Evolutionary conservation across 1,140 invertebrate genomes (phyloP), one percentile per base, ranked within the genome.

Genomic region (Pararge aegeria): DNA sequence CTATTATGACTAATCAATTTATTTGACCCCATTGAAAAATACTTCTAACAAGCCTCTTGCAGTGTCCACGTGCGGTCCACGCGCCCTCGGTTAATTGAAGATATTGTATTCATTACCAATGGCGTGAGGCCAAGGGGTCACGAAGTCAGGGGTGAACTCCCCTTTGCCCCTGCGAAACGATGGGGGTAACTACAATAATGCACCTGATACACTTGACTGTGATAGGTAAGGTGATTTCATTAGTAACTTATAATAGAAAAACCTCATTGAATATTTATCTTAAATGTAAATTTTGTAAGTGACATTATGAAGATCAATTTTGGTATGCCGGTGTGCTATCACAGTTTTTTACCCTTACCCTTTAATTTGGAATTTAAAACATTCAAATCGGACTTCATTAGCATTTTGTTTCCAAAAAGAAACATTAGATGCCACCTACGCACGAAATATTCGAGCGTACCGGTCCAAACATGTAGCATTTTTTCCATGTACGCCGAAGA

Each of bases 381-480:
- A 57, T 57, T 63, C 49, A 20, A 56, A 56, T 56, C 38, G 21
- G 13, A 46, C 37, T 77, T 80, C 75, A 87, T 85, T 82, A 85
- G 64, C 71, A 83, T 80, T 75, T 65, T 76, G 68, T 81, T 79
- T 78, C 79, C 60, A 84, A 84, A 80, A 84, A 80, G 68, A 73
- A 75, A 75, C 64, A 79, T 74, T 65, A 72, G 74, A 87, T 83
- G 65, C 84, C 84, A 89, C 82, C 83, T 89, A 87, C 87, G 81
- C 80, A 86, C 76, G 69, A 78, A 80, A 83, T 80, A 74, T 75
- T 70, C 72, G 60, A 55, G 68, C 66, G 66, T 86, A 87, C 87
- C 74, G 77, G 87, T 89, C 75, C 74, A 78, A 84, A 89, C 87
- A 77, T 84, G 87, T 87, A 79, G 66, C 66, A 79, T 85, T 88